These are phyloP conservation scores for Tetanocera ferruginea DNA, from an alignment of 2,888 invertebrate genomes.

Conservation along the genomic window DNA sequence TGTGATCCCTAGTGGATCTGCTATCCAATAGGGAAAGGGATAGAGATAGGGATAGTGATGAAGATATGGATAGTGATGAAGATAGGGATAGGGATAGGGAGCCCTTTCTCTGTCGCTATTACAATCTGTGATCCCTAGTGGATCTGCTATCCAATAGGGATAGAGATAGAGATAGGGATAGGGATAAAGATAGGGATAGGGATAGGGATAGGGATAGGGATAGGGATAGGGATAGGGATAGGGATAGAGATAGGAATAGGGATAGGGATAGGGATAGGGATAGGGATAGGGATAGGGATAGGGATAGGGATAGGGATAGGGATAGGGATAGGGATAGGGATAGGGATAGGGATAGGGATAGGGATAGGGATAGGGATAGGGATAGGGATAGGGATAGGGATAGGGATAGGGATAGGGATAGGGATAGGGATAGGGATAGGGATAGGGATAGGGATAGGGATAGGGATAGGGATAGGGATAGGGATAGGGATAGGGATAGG, in stretches of 20 bases:
- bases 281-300: slow-evolving; percentile 9
- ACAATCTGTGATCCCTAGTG: too few species aligned
- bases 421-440: neutral
- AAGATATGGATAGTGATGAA: too few species aligned
- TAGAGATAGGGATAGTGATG: too few species aligned
- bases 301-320: slow-evolving; percentile 4
- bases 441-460: neutral
- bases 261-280: neutral
- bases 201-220: too few species aligned
- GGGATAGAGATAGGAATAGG: too few species aligned
- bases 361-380: neutral
- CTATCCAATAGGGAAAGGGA: too few species aligned
- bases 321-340: slow-evolving; percentile 10
- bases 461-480: neutral
- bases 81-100: too few species aligned
- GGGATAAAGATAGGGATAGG: too few species aligned
- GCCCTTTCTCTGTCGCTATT: too few species aligned
- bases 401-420: neutral
- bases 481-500: neutral
- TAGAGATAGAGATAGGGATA: too few species aligned
- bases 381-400: neutral
- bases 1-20: too few species aligned
- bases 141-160: too few species aligned
- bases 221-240: neutral
- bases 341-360: neutral